Evolutionary conservation across 1,140 invertebrate genomes (phyloP), one percentile per base, ranked within the genome.

Genomic region (Drosophila mayri): DNA sequence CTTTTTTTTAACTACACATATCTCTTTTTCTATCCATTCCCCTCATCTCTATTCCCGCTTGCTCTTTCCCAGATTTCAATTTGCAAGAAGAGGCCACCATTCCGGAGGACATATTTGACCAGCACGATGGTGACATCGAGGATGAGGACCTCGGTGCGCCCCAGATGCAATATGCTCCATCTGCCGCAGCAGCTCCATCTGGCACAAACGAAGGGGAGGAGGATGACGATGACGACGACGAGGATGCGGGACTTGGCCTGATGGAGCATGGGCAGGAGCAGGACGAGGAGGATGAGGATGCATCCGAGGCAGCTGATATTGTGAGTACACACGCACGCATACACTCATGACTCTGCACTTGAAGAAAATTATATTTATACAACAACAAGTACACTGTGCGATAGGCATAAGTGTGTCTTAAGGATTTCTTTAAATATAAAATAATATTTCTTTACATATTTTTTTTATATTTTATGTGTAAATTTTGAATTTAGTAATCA

Each of bases 31-130:
- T 10, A 10, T 22, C 3, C 10, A 60, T 59, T 18, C 22, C 44
- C 4, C 22, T 47, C 46, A 47, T 16, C 14, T 47, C 22, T 68
- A 32, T 52, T 58, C 18, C 46, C 41, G 18, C 37, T 64, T 74
- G 49, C 61, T 55, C 22, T 62, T 66, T 54, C 18, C 20, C 55
- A 91, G 90, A 91, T 86, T 91, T 91, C 84, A 91, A 91, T 91
- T 90, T 91, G 66, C 81, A 91, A 84, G 88, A 81, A 49, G 90
- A 91, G 72, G 80, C 90, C 61, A 83, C 65, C 68, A 91, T 91
- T 81, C 90, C 90, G 50, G 90, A 91, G 90, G 90, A 91, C 78
- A 91, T 91, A 75, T 90, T 91, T 76, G 90, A 91, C 85, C 90
- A 91, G 65, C 76, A 86, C 67, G 82, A 75, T 73, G 82, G 76